phyloP scores from a whole-genome alignment of 2,797 vertebrate genomes.

The Margarornis squamiger region DNA sequence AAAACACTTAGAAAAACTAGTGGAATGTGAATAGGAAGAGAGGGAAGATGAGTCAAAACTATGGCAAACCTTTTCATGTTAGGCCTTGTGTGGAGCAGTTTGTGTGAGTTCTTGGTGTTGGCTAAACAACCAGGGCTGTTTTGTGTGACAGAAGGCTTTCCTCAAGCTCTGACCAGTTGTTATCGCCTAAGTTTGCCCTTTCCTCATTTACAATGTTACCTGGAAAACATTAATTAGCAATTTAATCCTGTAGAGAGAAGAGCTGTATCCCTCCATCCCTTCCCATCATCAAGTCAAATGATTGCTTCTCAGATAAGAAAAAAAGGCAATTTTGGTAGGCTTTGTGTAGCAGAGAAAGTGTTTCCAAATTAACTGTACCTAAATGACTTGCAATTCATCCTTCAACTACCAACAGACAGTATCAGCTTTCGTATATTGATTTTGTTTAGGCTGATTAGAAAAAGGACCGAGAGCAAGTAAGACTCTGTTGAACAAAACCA shows the following conservation, averaged over 20 bases:
- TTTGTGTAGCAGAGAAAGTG: background rate
- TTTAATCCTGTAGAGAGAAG: background rate
- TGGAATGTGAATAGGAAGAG: constrained; percentile 21
- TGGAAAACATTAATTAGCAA: background rate
- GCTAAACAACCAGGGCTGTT: background rate
- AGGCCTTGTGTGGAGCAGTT: background rate
- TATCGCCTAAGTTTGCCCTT: background rate
- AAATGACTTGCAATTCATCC: constrained; percentile 2
- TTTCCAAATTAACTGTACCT: constrained; percentile 11
- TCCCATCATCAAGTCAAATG: background rate
- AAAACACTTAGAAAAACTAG: background rate
- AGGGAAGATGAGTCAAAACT: constrained; percentile 21
- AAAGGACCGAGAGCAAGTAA: background rate
- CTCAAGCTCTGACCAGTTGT: background rate
- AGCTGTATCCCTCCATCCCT: background rate
- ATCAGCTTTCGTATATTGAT: constrained; percentile 19
- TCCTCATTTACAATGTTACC: background rate
- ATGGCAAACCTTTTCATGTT: background rate
- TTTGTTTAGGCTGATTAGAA: constrained; percentile 27
- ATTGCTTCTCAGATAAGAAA: background rate
- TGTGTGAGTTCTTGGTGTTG: background rate
- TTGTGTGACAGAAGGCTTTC: background rate
- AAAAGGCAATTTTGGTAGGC: background rate
- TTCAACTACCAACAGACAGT: background rate
- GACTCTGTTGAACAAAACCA: background rate